Evolutionary conservation across 1,140 invertebrate species (phyloP).

Genomic region (Drosophila sturtevanti): DNA sequence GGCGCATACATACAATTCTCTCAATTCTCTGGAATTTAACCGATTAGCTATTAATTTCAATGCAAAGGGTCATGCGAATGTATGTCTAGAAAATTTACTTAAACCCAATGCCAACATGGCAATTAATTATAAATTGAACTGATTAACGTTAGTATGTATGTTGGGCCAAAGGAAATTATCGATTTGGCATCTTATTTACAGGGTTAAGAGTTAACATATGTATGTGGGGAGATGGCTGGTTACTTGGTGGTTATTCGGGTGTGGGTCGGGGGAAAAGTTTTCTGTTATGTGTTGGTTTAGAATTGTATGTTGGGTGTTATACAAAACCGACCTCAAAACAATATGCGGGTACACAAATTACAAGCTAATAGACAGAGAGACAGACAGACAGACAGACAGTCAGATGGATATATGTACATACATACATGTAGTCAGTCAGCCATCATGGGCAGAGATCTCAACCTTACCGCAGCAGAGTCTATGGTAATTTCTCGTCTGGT

Average conservation of each 20-base stretch:
- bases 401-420: neutral
- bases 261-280: neutral
- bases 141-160: neutral
- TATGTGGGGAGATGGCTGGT: neutral
- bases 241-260: neutral
- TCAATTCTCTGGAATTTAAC: neutral
- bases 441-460: slow-evolving; percentile 2
- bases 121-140: slow-evolving; percentile 10
- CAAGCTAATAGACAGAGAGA: slow-evolving; percentile 6
- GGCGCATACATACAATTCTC: neutral
- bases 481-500: slow-evolving; percentile 9
- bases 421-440: neutral
- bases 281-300: too few relatives aligned
- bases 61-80: neutral
- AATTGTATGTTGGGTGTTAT: neutral
- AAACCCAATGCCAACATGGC: neutral
- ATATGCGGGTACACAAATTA: slow-evolving; percentile 7
- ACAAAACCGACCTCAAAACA: neutral
- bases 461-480: slow-evolving; percentile 4
- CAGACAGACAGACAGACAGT: neutral
- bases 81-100: neutral
- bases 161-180: neutral
- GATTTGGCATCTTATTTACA: slow-evolving; percentile 4
- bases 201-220: neutral
- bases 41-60: neutral